Percentiles rank a stretch among this genome's conserved stretches.
Evolutionary conservation across 2,113 vertebrate genomes (phyloP).

Genomic region (Tyto alba): DNA sequence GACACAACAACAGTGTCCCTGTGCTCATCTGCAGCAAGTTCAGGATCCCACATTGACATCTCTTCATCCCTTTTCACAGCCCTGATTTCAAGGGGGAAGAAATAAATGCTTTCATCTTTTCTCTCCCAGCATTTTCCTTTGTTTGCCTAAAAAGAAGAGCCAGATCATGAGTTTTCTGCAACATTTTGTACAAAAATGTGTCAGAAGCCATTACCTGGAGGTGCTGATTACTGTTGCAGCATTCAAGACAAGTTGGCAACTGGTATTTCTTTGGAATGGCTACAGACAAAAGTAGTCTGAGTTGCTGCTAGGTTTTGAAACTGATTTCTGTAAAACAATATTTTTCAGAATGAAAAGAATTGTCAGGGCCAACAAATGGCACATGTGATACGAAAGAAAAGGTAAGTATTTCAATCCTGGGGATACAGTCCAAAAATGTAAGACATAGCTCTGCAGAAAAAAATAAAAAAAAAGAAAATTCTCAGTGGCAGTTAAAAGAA

Average conservation of each 20-base stretch:
- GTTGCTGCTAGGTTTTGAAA: conserved; percentile 14
- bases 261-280: conserved; percentile 11
- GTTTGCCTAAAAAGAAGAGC: background rate
- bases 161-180: background rate
- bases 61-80: background rate
- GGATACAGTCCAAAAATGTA: background rate
- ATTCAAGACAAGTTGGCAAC: conserved; percentile 30
- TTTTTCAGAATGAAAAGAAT: conserved; percentile 40
- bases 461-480: no score
- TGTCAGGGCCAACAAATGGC: conserved; percentile 31
- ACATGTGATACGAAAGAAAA: conserved; percentile 27
- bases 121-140: background rate
- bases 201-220: conserved; percentile 39
- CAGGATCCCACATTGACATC: background rate
- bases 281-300: conserved; percentile 16
- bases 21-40: background rate
- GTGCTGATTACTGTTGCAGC: background rate
- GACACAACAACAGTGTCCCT: background rate
- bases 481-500: background rate
- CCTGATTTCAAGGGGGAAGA: background rate
- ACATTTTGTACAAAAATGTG: background rate
- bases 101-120: background rate
- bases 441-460: background rate
- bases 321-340: conserved; percentile 19
- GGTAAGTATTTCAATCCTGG: background rate